Base-by-base conservation (phyloP, 2,113 vertebrate genomes). In the Tor tambroides region DNA sequence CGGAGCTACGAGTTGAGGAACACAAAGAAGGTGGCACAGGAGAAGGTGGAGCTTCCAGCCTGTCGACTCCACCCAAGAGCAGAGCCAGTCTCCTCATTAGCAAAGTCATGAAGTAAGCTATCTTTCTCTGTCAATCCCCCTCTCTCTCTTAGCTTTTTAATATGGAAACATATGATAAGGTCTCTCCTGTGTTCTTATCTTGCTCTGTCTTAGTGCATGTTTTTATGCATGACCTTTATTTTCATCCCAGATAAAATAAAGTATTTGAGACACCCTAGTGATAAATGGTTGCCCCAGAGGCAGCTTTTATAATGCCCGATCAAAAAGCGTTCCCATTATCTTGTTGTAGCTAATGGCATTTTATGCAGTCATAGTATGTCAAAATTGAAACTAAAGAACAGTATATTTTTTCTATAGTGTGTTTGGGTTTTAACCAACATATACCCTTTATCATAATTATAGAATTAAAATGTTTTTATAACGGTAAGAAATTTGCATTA, bases 61-160 rank as follows among this genome's bases (percentile, higher is more conserved):
- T 87, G 83, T 90, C 90, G 0, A 90, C 94, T 28, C 91, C 93
- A 49, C 92, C 91, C 49, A 49, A 54, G 91, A 72, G 92, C 92
- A 38, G 94, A 92, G 89, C 92, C 91, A 91, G 61, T 89, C 80
- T 92, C 87, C 89, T 85, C 65, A 85, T 82, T 94, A 93, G 89
- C 86, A 96, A 95, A 86, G 93, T 92, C 41, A 89, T 93, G 92
- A 98, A 96, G 98, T 99, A 96, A 92, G 84, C 59, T 49, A 8
- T 26, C 54, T 51, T n/a, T 75, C 38, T 35, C 4, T 75, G 5
- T 75, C 10, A 32, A 4, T 32, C 0, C 65, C 15, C 14, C 65
- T 23, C 69, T 38, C 0, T 46, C 32, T 59, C 6, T 80, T 46
- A 26, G 38, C 5, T 43, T 43, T 41, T 43, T 26, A 43, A 35